phyloP scores from a whole-genome alignment of 2,797 vertebrate species.

The Alosa sapidissima region DNA sequence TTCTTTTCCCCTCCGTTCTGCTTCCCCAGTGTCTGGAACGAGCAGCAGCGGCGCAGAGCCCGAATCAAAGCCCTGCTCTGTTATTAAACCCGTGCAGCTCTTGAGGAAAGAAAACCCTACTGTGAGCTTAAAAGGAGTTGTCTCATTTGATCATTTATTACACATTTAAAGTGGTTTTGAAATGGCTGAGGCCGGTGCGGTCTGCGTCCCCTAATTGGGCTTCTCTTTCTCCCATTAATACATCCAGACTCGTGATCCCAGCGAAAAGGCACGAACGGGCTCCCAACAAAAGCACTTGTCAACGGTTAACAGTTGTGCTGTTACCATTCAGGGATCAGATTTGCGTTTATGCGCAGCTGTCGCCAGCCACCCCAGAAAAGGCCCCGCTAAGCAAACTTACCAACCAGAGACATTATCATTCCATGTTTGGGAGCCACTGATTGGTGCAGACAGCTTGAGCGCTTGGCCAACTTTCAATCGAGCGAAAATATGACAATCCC shows the following conservation, averaged over 20 bases:
- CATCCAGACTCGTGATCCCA: constrained; percentile 74
- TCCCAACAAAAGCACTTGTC: constrained; percentile 75
- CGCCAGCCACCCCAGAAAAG: constrained; percentile 61
- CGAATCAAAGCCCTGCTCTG: constrained; percentile 74
- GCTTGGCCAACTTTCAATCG: constrained; percentile 64
- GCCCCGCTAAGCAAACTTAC: constrained; percentile 72
- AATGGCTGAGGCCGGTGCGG: constrained; percentile 73
- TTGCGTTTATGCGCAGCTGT: constrained; percentile 71
- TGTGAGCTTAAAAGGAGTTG: constrained; percentile 75
- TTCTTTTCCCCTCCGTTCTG: constrained; percentile 47
- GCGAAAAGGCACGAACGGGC: constrained; percentile 63
- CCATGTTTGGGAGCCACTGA: constrained; percentile 68
- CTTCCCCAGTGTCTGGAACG: constrained; percentile 49
- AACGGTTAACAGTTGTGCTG: constrained; percentile 75
- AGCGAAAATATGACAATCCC: constrained; percentile 32
- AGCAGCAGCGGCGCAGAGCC: constrained; percentile 59
- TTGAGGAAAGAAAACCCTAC: constrained; percentile 75
- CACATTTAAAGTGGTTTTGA: constrained; percentile 81
- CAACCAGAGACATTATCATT: constrained; percentile 76
- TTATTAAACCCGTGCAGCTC: constrained; percentile 74
- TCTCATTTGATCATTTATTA: constrained; percentile 83
- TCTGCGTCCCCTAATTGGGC: constrained; percentile 75
- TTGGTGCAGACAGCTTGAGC: constrained; percentile 72
- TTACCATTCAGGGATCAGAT: constrained; percentile 69
- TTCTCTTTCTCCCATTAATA: constrained; percentile 75